A percentile compares a stretch with the other conserved stretches of the same genome.
Conservation (phyloP, 1,140 invertebrate genomes). For the Heliconius eleuchia region DNA sequence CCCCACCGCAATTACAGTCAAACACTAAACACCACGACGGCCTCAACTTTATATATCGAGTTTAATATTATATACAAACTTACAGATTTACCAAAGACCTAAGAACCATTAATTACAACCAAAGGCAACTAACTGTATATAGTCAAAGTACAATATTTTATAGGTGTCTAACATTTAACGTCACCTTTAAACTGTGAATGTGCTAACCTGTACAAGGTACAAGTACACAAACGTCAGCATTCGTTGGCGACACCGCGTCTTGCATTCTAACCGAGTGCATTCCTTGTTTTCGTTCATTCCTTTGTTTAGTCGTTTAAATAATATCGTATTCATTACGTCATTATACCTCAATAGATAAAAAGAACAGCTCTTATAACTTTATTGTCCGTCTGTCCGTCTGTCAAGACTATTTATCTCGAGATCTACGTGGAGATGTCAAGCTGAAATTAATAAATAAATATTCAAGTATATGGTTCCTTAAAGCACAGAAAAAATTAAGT, state of each 20-base stretch:
- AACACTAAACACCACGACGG: too few relatives aligned
- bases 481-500: too few relatives aligned
- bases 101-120: neutral
- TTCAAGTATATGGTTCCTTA: too few relatives aligned
- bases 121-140: neutral
- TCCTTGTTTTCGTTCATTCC: neutral
- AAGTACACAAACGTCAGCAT: slow-evolving; percentile 3
- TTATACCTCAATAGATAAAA: neutral
- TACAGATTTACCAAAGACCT: neutral
- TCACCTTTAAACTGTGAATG: slow-evolving; percentile 2
- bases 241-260: slow-evolving; percentile 14
- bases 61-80: too few relatives aligned
- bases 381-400: too few relatives aligned
- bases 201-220: slow-evolving; percentile 7
- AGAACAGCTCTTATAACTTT: too few relatives aligned
- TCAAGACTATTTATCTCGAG: too few relatives aligned
- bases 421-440: too few relatives aligned
- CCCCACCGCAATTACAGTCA: too few relatives aligned
- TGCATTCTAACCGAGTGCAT: slow-evolving; percentile 28
- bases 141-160: slow-evolving; percentile 9
- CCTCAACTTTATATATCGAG: too few relatives aligned
- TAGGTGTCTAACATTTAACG: neutral
- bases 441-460: too few relatives aligned
- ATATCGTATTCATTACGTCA: neutral
- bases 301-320: neutral